Base-by-base conservation (phyloP, 1,140 invertebrate species). In the Drosophila ambigua region DNA sequence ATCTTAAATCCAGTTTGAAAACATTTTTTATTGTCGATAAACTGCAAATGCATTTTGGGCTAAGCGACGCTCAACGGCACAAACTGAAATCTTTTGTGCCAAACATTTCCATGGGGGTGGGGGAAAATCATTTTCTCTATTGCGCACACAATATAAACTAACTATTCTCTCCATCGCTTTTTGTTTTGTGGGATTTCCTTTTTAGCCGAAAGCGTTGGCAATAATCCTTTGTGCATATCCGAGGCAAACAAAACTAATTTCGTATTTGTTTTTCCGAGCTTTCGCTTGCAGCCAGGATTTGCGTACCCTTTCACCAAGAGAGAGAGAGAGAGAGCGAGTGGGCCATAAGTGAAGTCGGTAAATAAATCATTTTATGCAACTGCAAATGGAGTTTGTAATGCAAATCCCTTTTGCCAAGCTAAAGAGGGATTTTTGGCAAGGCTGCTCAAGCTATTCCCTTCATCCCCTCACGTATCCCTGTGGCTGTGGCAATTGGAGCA, bases 351-450 rank as follows among this genome's bases (percentile, higher is more conserved):
- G 39, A 51, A 66, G 63, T 64, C 60, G 63, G 60, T 65, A 48
- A 68, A 68, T 67, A 69, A 69, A 69, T 51, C 50, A 49, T 43
- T 58, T 69, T 46, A 49, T 58, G 67, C 52, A 71, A 58, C 51
- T 71, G 13, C 52, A 69, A 67, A 69, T 50, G 45, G 65, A 69
- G 45, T 69, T 71, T 50, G 20, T 49, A 58, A 71, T 58, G 64
- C 50, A 58, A 71, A 69, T 71, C 67, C 67, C 20, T 39, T 71
- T 58, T 35, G 45, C 45, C 16, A 43, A 50, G 63, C 11, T 13
- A 9, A 35, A 66, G 53, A 39, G 48, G 52, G 35, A 66, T 71
- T 69, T 20, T 0, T 24, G 23, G 13, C 35, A 49, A 39, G 35
- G 62, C 63, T 20, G 9, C 31, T n/a, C 20, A 39, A 28, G 23